Evolutionary conservation across 1,140 invertebrate species (phyloP).

Genomic region (Sarcophaga peregrina): DNA sequence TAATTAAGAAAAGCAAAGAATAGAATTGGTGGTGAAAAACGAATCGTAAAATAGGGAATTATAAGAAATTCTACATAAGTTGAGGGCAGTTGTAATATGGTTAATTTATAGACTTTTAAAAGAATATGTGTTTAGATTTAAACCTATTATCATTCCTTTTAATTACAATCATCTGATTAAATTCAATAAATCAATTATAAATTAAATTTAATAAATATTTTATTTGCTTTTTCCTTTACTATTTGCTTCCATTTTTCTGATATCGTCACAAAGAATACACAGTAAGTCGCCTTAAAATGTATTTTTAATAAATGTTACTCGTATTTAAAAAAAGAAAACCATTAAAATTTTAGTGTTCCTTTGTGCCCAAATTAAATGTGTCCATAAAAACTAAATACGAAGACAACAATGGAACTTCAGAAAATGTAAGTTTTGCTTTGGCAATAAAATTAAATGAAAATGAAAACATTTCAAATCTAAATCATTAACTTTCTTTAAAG

Average conservation of each 20-base stretch:
- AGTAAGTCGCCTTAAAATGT: background rate
- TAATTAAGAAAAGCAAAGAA: too few relatives aligned
- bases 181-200: background rate
- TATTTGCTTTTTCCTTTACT: background rate
- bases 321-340: background rate
- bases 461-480: background rate
- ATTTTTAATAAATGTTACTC: too few relatives aligned
- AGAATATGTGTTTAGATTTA: too few relatives aligned
- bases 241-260: background rate
- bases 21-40: too few relatives aligned
- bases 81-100: too few relatives aligned
- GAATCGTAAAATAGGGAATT: too few relatives aligned
- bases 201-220: background rate
- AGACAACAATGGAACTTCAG: constrained; percentile 86
- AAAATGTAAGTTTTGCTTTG: constrained; percentile 79
- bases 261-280: background rate
- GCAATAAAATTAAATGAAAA: background rate
- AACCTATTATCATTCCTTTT: too few relatives aligned
- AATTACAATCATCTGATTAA: too few relatives aligned
- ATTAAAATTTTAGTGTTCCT: constrained; percentile 79
- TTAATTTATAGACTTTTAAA: too few relatives aligned
- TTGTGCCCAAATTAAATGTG: constrained; percentile 88
- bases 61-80: too few relatives aligned
- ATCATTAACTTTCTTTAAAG: constrained; percentile 66
- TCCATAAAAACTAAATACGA: constrained; percentile 91